phyloP scores from a whole-genome alignment of 2,888 invertebrate species.

The Spilarctia lutea region DNA sequence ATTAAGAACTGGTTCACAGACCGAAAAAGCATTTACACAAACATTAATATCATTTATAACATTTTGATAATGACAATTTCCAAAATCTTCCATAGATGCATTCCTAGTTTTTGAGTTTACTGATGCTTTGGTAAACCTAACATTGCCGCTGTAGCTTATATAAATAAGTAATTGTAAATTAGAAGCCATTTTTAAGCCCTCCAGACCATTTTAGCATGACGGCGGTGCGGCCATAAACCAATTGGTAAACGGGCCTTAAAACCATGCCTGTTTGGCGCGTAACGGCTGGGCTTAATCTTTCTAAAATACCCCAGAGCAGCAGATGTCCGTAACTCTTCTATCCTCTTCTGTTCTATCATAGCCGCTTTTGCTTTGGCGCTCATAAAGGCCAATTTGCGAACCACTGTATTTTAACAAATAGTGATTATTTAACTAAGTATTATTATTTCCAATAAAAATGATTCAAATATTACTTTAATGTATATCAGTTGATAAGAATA shows the following conservation, averaged over 20 bases:
- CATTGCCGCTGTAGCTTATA: not conserved
- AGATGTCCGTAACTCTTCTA: slow-evolving; percentile 1
- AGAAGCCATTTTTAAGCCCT: not conserved
- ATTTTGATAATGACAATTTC: not conserved
- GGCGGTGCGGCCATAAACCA: slow-evolving; percentile 1
- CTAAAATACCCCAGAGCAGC: not conserved
- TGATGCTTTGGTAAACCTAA: not conserved
- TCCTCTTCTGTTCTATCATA: slow-evolving; percentile 7
- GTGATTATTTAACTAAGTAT: not conserved
- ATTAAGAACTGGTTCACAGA: too few species aligned
- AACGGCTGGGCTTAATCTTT: not conserved
- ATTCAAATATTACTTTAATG: too few species aligned
- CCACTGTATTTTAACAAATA: slow-evolving; percentile 3
- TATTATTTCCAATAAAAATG: too few species aligned
- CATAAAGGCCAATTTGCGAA: slow-evolving; percentile 9
- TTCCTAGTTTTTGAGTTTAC: not conserved
- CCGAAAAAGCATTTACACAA: too few species aligned
- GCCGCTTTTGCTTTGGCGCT: slow-evolving; percentile 2
- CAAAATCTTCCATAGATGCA: not conserved
- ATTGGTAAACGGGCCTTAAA: not conserved
- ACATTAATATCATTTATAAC: not conserved
- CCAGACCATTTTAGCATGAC: slow-evolving; percentile 6
- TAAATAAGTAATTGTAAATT: not conserved
- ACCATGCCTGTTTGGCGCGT: not conserved
- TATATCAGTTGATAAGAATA: too few species aligned